Conservation (phyloP, 2,888 invertebrate species). For the Diaperis boleti region DNA sequence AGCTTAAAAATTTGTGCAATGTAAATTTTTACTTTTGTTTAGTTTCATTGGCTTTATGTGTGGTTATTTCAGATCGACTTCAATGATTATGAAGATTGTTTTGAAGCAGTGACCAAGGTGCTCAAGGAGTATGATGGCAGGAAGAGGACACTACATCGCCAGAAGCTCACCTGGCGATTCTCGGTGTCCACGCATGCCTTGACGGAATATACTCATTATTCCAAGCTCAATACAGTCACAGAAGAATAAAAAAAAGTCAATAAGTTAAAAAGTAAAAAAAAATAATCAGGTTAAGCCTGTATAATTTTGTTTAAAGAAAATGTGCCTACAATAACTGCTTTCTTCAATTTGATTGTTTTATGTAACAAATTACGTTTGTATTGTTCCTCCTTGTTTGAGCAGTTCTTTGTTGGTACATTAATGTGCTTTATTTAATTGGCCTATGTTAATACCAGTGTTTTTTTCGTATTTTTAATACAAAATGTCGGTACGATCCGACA, state of each 20-base stretch:
- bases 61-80: conserved; percentile 56
- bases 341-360: background rate
- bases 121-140: conserved; percentile 80
- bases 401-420: background rate
- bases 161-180: conserved; percentile 82
- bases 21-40: conserved; percentile 70
- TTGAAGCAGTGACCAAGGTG: conserved; percentile 74
- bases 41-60: no score
- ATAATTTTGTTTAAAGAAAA: background rate
- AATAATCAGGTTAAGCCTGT: background rate
- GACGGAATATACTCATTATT: conserved; percentile 25
- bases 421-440: conserved; percentile 8
- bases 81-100: conserved; percentile 74
- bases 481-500: background rate
- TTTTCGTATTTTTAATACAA: background rate
- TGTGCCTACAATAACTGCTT: background rate
- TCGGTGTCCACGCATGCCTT: conserved; percentile 75
- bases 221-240: conserved; percentile 26
- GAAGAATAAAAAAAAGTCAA: conserved; percentile 27
- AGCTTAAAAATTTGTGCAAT: conserved; percentile 79
- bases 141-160: conserved; percentile 76
- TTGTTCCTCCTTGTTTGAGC: background rate
- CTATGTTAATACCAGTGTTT: conserved; percentile 11
- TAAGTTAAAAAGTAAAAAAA: conserved; percentile 7
- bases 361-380: background rate